Evolutionary conservation across 2,888 invertebrate species (phyloP).

Genomic region (Lumbricus terrestris): DNA sequence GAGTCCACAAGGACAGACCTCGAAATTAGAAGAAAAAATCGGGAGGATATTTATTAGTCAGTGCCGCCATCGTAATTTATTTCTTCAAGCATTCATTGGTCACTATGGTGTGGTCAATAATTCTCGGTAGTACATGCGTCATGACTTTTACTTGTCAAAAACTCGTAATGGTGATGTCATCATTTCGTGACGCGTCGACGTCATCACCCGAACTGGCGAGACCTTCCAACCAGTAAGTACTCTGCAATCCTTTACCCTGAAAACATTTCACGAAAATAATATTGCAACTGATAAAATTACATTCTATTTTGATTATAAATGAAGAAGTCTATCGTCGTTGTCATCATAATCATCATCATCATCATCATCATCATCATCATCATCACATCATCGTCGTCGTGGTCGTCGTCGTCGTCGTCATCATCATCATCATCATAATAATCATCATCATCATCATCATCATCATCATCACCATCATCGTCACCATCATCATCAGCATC

Average conservation of each 20-base stretch:
- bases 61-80: neutral
- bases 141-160: too few relatives aligned
- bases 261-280: neutral
- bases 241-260: conserved; percentile 27
- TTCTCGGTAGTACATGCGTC: neutral
- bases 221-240: conserved; percentile 25
- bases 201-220: neutral
- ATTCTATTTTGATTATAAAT: too few relatives aligned
- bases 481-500: conserved; percentile 22
- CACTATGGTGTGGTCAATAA: neutral
- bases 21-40: neutral
- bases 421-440: too few relatives aligned
- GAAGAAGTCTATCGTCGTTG: too few relatives aligned
- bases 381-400: too few relatives aligned
- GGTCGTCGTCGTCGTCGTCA: too few relatives aligned
- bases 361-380: too few relatives aligned
- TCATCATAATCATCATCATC: too few relatives aligned
- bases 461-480: neutral
- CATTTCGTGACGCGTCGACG: neutral
- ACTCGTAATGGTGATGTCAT: neutral
- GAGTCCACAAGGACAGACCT: neutral
- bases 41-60: too few relatives aligned
- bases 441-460: too few relatives aligned
- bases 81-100: neutral
- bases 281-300: too few relatives aligned